Percentiles rank a stretch among this genome's conserved stretches.
Evolutionary conservation across 2,888 invertebrate species (phyloP).

Genomic region (Lysandra coridon): DNA sequence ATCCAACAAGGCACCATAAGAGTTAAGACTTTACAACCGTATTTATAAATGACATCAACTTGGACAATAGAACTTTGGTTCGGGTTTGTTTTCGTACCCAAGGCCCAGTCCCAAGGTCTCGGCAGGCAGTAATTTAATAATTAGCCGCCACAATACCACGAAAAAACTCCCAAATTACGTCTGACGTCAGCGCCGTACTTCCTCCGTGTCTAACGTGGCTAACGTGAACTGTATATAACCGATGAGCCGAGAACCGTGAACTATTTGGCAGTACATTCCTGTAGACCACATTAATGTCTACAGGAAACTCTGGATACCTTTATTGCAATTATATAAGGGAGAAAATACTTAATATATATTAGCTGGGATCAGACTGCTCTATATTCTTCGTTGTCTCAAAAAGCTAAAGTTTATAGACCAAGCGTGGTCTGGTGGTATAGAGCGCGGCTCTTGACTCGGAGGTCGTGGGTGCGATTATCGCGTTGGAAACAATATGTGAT

Average conservation of each 20-base stretch:
- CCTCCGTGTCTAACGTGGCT: not conserved
- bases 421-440: no score
- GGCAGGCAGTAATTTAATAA: slow-evolving; percentile 34
- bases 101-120: slow-evolving; percentile 19
- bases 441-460: no score
- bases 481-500: no score
- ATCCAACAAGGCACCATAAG: not conserved
- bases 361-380: no score
- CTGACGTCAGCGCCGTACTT: slow-evolving; percentile 30
- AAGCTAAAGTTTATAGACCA: no score
- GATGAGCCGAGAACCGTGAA: not conserved
- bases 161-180: slow-evolving; percentile 37
- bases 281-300: no score
- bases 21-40: not conserved
- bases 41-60: not conserved
- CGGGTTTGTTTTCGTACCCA: not conserved
- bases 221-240: not conserved
- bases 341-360: no score
- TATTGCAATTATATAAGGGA: no score
- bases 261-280: not conserved
- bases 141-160: slow-evolving; percentile 33
- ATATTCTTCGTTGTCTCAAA: no score
- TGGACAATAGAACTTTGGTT: not conserved
- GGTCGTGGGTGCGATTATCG: no score
- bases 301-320: no score